phyloP scores from a whole-genome alignment of 2,113 vertebrate species.

The Paralichthys olivaceus region DNA sequence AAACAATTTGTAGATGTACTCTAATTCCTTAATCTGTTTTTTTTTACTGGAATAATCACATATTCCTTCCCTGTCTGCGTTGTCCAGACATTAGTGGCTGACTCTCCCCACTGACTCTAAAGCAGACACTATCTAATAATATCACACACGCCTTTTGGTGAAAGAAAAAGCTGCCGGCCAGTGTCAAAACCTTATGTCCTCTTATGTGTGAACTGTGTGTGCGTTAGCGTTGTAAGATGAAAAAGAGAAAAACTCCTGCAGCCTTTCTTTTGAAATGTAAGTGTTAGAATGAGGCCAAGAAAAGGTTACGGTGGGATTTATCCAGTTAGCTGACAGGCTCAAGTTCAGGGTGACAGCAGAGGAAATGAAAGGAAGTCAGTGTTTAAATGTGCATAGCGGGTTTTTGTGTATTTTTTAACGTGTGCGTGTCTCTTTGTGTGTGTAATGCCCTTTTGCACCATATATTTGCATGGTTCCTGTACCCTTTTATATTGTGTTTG shows the following conservation, averaged over 20 bases:
- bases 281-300: slow-evolving; percentile 6
- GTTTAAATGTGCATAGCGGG: not conserved
- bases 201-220: not conserved
- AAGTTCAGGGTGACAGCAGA: not conserved
- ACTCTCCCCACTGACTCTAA: slow-evolving; percentile 2
- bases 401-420: not conserved
- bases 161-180: slow-evolving; percentile 28
- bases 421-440: not conserved
- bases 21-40: too few species aligned
- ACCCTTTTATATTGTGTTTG: not conserved
- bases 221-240: not conserved
- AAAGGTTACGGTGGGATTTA: slow-evolving; percentile 16
- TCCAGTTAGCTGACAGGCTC: not conserved
- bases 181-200: slow-evolving; percentile 30
- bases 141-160: slow-evolving; percentile 22
- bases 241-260: not conserved
- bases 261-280: slow-evolving; percentile 1
- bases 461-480: not conserved
- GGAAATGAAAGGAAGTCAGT: not conserved
- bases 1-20: too few species aligned
- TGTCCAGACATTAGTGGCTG: not conserved
- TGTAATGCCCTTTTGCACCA: not conserved
- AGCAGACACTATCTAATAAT: slow-evolving; percentile 1
- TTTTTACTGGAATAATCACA: too few species aligned
- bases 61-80: not conserved